These are phyloP conservation scores for Solenodon paradoxus DNA, from an alignment of 2,113 vertebrate species.

Conservation along the genomic window DNA sequence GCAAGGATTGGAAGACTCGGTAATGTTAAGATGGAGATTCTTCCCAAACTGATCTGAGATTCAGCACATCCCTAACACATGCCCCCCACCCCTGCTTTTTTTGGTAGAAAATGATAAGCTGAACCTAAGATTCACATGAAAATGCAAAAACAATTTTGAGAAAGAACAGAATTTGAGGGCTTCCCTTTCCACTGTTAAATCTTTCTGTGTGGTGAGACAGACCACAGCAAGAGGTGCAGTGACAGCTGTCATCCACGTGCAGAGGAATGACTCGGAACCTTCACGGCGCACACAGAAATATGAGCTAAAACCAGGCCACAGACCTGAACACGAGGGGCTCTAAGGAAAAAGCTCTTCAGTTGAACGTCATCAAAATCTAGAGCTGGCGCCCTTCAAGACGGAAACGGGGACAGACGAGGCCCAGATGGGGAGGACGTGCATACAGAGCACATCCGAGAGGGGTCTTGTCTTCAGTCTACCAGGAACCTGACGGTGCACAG, in stretches of 20 bases:
- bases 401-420: neutral
- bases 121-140: neutral
- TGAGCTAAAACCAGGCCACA: neutral
- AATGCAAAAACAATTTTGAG: neutral
- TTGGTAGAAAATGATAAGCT: neutral
- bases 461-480: neutral
- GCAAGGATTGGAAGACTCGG: neutral
- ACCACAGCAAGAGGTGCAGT: neutral
- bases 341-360: too few relatives aligned
- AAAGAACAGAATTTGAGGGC: neutral
- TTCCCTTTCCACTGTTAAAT: neutral
- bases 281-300: neutral
- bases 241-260: neutral
- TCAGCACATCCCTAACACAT: neutral
- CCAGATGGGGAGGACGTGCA: neutral
- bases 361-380: neutral
- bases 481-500: too few relatives aligned
- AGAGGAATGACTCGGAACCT: neutral
- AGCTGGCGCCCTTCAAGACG: neutral
- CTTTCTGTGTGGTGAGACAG: too few relatives aligned
- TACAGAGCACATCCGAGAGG: neutral
- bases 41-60: neutral
- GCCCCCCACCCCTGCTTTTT: neutral
- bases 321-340: neutral
- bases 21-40: neutral